Evolutionary conservation across 53 echinoderm and acorn worm genomes (phyloP), one percentile per base, ranked within the genome.

Genomic region (Apostichopus leukothele): DNA sequence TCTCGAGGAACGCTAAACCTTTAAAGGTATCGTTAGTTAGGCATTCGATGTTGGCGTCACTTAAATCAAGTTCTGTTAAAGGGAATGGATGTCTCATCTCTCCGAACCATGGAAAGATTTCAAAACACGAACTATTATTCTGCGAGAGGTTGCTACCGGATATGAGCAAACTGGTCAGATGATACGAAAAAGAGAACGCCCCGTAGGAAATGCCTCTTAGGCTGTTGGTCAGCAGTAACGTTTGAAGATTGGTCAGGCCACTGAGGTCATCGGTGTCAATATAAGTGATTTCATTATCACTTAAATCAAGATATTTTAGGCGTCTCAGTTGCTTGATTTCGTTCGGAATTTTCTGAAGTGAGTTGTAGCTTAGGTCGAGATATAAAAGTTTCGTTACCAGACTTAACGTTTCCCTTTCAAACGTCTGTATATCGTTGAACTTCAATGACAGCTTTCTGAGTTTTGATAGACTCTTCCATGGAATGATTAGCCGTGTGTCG

Each of bases 221-320:
- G 67, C 85, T 66, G 26, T 85, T 85, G 6, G 67, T 10, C 20
- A 85, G 39, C 66, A 5, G 20, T 7, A 85, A 67, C 61, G 50
- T 68, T 21, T 50, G 63, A n/a, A 85, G 68, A 39, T 50, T 27
- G 8, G 13, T 67, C 1, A 85, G 60, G 16, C 50, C 25, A 27
- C 7, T 2, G 19, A 85, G 57, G 50, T 67, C 27, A 13, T 85
- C 27, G 39, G 66, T 18, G 6, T 67, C 26, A 39, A 85, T 14
- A 18, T 63, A 60, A 4, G 10, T 4, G 1, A 85, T 85, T 1
- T 60, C 20, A 67, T 85, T 85, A 50, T 67, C 14, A 25, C 85
- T 85, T 18, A 85, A 85, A 67, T 85, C 85, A 6, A 85, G 67
- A 50, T 67, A 85, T 50, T 85, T 85, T 6, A 85, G 27, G 23